Conservation (phyloP, 2,113 vertebrate species). For the Myodes glareolus region DNA sequence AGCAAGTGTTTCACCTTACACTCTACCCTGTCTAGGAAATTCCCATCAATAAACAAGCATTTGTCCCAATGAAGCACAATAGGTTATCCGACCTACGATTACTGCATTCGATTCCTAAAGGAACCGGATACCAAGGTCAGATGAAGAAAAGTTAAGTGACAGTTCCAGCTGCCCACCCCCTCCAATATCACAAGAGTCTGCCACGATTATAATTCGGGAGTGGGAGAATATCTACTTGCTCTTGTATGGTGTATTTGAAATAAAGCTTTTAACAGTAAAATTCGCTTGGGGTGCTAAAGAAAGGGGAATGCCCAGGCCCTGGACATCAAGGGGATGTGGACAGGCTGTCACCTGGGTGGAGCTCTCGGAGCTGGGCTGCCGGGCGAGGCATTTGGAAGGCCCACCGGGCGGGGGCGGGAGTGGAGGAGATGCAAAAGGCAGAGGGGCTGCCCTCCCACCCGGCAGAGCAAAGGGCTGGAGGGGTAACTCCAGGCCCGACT, state of each 20-base stretch:
- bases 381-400: background rate
- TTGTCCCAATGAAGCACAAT: background rate
- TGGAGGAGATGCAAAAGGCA: background rate
- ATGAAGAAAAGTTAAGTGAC: background rate
- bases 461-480: background rate
- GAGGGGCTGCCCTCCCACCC: background rate
- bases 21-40: background rate
- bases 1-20: background rate
- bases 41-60: background rate
- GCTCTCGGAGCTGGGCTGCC: background rate
- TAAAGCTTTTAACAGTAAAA: background rate
- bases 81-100: rapidly evolving
- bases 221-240: background rate
- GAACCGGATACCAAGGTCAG: background rate
- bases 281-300: background rate
- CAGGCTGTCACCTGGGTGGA: slow-evolving; percentile 11
- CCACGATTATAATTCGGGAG: background rate
- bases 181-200: background rate
- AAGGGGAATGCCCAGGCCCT: background rate
- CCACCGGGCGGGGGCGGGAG: background rate
- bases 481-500: background rate
- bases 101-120: background rate
- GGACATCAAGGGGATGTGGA: background rate
- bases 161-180: background rate
- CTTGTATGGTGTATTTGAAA: background rate